phyloP scores from a whole-genome alignment of 2,888 invertebrate genomes.

The Amphipoea lucens region DNA sequence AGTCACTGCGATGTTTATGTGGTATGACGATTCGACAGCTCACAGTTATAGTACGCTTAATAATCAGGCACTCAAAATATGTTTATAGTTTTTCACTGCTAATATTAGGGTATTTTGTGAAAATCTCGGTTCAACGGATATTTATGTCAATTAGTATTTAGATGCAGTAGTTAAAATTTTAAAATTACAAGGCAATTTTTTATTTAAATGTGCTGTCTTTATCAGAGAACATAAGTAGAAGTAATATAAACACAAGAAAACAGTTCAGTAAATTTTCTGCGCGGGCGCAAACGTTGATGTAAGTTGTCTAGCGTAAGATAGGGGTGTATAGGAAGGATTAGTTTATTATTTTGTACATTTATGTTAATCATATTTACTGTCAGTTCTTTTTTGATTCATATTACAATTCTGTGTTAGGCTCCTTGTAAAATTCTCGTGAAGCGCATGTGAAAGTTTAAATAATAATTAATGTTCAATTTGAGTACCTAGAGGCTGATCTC shows the following conservation, averaged over 20 bases:
- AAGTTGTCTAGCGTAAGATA: background rate
- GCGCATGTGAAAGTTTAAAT: background rate
- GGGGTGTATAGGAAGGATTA: background rate
- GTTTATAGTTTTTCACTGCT: background rate
- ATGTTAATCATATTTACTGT: background rate
- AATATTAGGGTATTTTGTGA: background rate
- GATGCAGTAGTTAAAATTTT: background rate
- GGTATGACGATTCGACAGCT: background rate
- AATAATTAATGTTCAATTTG: background rate
- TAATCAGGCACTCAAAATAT: background rate
- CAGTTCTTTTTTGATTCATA: background rate
- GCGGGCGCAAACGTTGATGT: conserved; percentile 6
- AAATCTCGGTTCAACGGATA: background rate
- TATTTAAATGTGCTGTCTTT: background rate
- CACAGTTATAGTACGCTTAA: background rate
- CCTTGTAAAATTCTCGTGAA: too few relatives aligned
- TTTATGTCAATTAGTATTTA: background rate
- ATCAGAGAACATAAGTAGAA: background rate
- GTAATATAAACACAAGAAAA: conserved; percentile 49
- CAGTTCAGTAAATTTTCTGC: background rate
- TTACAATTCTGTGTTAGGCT: background rate
- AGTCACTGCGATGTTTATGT: conserved; percentile 21
- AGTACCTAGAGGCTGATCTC: background rate
- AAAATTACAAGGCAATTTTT: background rate
- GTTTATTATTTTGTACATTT: conserved; percentile 3